Percentiles rank a stretch among this genome's conserved stretches.
These are phyloP conservation scores for Crocidura indochinensis DNA, from an alignment of 2,797 vertebrate genomes.

Conservation along the genomic window DNA sequence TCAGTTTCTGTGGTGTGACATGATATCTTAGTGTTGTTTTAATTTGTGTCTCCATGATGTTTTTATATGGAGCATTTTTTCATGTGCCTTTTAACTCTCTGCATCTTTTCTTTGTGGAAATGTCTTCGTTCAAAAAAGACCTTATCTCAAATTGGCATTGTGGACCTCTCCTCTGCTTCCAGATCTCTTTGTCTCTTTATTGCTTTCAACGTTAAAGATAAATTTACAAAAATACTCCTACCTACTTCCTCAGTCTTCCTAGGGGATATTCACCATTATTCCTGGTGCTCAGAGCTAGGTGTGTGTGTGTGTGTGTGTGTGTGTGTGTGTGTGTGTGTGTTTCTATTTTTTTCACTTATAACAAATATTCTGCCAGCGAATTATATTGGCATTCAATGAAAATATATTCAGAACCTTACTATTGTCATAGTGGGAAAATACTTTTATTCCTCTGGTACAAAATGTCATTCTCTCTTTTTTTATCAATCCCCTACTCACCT, in stretches of 20 bases:
- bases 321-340: too few relatives aligned
- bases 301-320: neutral
- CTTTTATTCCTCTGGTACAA: neutral
- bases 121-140: neutral
- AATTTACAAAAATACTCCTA: neutral
- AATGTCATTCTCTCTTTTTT: neutral
- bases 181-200: neutral
- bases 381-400: neutral
- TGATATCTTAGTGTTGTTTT: too few relatives aligned
- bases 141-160: neutral
- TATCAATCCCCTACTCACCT: neutral
- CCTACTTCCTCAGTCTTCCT: neutral
- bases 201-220: too few relatives aligned
- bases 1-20: too few relatives aligned
- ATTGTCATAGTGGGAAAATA: neutral
- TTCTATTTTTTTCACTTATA: neutral
- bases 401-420: neutral
- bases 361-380: neutral
- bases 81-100: too few relatives aligned
- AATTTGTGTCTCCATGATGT: too few relatives aligned
- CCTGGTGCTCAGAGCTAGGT: neutral
- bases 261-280: neutral
- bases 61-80: too few relatives aligned
- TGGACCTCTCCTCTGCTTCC: too few relatives aligned
- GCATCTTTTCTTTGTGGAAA: too few relatives aligned